Evolutionary conservation across 2,797 vertebrate genomes (phyloP), one percentile per base, ranked within the genome.

Genomic region (Rhinogobio ventralis): DNA sequence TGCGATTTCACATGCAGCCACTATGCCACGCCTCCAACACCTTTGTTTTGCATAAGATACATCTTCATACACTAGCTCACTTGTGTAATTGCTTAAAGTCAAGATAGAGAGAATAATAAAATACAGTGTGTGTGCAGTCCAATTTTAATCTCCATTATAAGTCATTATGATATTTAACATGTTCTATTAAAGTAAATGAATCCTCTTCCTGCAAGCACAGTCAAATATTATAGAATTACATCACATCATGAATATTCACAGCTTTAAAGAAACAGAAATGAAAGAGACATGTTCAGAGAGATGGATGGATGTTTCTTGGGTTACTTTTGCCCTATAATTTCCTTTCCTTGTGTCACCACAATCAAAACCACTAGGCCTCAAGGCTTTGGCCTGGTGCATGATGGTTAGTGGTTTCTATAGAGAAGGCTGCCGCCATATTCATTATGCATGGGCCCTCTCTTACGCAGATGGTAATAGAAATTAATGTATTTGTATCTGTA

Each of bases 91-190:
- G 42, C 69, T 7, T 51, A 2, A 74, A 30, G 14, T 53, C 46
- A 80, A 19, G 17, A 25, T n/a, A 69, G 60, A 72, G 5, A 64
- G 25, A 78, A 46, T 73, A 57, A 39, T 3, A 68, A 57, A 74
- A 33, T 30, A 69, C 17, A 62, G 64, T 66, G 30, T 74, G 36
- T n/a, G 15, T 23, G 13, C 49, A 36, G 75, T 25, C 11, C 3
- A 51, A 73, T 77, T 85, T 53, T 17, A 23, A 85, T 85, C 64
- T 83, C 57, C 79, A 86, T 82, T 82, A 77, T 46, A 89, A 71
- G 42, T 87, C 57, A 79, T 89, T 84, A 79, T 42, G 53, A 85
- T 77, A 77, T 86, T 87, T 72, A 81, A 81, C 85, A 49, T 19
- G 25, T 46, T 69, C 79, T 87, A 71, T 77, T 85, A 78, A 78